Evolutionary conservation across 2,113 vertebrate species (phyloP).

Genomic region (Patagioenas fasciata): DNA sequence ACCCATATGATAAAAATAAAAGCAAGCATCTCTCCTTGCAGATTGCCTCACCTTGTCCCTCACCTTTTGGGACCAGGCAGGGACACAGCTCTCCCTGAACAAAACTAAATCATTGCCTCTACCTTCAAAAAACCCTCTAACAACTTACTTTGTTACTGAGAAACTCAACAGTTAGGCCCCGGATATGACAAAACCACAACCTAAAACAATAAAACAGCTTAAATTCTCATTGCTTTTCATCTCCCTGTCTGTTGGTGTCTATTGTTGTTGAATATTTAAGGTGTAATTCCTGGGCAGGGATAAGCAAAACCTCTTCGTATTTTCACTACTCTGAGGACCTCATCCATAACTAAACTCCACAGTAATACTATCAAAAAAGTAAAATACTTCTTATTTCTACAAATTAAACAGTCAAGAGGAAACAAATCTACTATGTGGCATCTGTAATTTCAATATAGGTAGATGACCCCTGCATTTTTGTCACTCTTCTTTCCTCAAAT

Average conservation of each 20-base stretch:
- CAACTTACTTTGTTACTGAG: not conserved
- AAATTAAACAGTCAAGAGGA: not conserved
- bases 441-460: not conserved
- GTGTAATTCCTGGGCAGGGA: not conserved
- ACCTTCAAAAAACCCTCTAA: not conserved
- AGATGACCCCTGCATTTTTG: not conserved
- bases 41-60: not conserved
- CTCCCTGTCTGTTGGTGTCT: not conserved
- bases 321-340: not conserved
- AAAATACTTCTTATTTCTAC: not conserved
- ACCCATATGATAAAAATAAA: slow-evolving; percentile 34
- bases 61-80: not conserved
- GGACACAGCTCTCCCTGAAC: not conserved
- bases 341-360: not conserved
- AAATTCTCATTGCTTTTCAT: not conserved
- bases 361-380: not conserved
- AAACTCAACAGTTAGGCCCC: not conserved
- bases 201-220: not conserved
- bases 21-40: not conserved
- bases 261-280: not conserved
- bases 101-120: not conserved
- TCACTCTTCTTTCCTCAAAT: not conserved
- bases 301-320: not conserved
- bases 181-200: not conserved
- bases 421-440: not conserved